A percentile compares a stretch with the other conserved stretches of the same genome.
phyloP scores from a whole-genome alignment of 1,140 invertebrate species.

The Varroa destructor region DNA sequence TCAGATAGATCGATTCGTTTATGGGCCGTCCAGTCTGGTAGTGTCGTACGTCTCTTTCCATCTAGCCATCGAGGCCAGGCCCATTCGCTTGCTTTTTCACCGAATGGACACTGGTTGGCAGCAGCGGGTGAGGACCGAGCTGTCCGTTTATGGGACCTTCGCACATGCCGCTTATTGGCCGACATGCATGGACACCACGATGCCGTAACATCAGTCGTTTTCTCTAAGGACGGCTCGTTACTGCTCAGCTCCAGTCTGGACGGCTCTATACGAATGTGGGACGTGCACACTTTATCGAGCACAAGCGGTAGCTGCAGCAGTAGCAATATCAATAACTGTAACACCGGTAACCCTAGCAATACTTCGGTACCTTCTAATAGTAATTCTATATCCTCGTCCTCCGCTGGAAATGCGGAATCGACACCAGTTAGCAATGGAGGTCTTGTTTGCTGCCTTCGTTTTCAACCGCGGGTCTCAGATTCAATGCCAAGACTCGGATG shows the following conservation, averaged over 20 bases:
- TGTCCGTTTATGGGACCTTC: slow-evolving; percentile 41
- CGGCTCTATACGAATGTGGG: slow-evolving; percentile 27
- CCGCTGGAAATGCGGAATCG: too few relatives aligned
- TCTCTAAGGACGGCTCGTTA: slow-evolving; percentile 4
- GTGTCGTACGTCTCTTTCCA: slow-evolving; percentile 44
- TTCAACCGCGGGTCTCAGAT: too few relatives aligned
- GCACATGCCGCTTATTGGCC: slow-evolving; percentile 32
- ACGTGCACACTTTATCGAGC: neutral
- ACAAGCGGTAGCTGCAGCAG: too few relatives aligned
- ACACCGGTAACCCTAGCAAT: too few relatives aligned
- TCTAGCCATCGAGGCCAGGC: slow-evolving; percentile 49
- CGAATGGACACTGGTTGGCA: slow-evolving; percentile 54
- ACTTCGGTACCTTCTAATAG: too few relatives aligned
- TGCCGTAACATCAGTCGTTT: neutral
- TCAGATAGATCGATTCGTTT: slow-evolving; percentile 59
- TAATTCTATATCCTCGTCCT: too few relatives aligned
- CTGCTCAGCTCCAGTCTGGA: slow-evolving; percentile 27
- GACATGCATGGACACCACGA: neutral
- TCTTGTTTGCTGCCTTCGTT: too few relatives aligned
- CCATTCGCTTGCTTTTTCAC: slow-evolving; percentile 52
- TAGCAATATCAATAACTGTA: too few relatives aligned
- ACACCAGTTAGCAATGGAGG: too few relatives aligned
- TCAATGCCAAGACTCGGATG: too few relatives aligned
- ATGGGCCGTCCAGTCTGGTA: slow-evolving; percentile 54
- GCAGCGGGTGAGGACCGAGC: slow-evolving; percentile 48